These are phyloP conservation scores for Sciaenops ocellatus DNA, from an alignment of 2,797 vertebrate genomes.

Conservation along the genomic window DNA sequence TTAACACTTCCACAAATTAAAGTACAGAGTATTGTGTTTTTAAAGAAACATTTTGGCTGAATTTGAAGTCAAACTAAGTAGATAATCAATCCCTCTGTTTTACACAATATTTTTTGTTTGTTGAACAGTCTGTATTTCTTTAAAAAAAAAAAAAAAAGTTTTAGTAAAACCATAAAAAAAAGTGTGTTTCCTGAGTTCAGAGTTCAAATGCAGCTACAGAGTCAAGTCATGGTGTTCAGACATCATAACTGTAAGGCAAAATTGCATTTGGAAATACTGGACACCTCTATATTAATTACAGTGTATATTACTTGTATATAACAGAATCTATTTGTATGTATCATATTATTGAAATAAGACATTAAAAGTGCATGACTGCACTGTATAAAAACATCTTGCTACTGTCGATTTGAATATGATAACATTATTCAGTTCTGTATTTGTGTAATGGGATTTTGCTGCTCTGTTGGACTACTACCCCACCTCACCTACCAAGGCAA, in stretches of 20 bases:
- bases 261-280: neutral
- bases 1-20: neutral
- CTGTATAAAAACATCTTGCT: neutral
- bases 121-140: neutral
- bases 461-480: neutral
- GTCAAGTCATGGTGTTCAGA: neutral
- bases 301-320: neutral
- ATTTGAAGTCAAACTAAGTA: slow-evolving; percentile 1
- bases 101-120: neutral
- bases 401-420: neutral
- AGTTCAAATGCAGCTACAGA: neutral
- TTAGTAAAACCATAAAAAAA: neutral
- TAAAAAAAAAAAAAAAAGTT: neutral
- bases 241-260: slow-evolving; percentile 2
- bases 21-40: neutral
- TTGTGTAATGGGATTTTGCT: neutral
- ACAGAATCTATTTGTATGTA: neutral
- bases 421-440: too few relatives aligned
- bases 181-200: slow-evolving; percentile 3
- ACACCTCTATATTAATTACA: neutral
- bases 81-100: neutral
- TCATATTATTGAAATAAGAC: neutral
- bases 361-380: neutral
- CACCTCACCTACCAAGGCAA: neutral
- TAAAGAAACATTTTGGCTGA: neutral